Percentiles rank a stretch among this genome's conserved stretches.
These are phyloP conservation scores for Cepaea nemoralis DNA, from an alignment of 1,140 invertebrate genomes.

Conservation along the genomic window DNA sequence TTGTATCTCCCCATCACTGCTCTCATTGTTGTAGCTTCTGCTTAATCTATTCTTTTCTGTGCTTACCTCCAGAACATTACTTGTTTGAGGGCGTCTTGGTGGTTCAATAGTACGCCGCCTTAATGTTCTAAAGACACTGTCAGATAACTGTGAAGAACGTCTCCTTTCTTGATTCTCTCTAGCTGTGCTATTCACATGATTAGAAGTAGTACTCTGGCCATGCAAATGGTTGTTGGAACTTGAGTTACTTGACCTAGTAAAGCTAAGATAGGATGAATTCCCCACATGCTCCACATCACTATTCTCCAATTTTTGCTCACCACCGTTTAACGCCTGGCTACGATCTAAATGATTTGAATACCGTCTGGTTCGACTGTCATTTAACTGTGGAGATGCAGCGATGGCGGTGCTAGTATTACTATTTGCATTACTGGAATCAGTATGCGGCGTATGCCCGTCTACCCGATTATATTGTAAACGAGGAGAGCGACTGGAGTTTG, in stretches of 20 bases:
- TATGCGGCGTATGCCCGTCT: constrained; percentile 25
- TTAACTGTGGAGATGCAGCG: background rate
- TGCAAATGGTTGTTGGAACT: background rate
- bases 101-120: constrained; percentile 36
- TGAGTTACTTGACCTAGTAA: background rate
- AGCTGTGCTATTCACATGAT: background rate
- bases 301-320: constrained; percentile 40
- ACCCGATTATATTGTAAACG: constrained; percentile 51
- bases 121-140: constrained; percentile 26
- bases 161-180: background rate
- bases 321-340: background rate
- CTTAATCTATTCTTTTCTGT: background rate
- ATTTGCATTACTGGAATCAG: background rate
- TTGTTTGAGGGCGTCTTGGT: constrained; percentile 1
- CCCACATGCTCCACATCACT: constrained; percentile 36
- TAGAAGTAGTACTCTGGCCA: background rate
- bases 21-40: background rate
- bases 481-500: constrained; percentile 43
- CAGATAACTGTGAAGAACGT: background rate
- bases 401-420: background rate
- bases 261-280: constrained; percentile 24
- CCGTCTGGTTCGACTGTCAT: background rate
- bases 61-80: background rate
- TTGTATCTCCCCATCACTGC: constrained; percentile 18
- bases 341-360: background rate